Base-by-base conservation (phyloP, 1,140 invertebrate species). In the Cyclina sinensis region DNA sequence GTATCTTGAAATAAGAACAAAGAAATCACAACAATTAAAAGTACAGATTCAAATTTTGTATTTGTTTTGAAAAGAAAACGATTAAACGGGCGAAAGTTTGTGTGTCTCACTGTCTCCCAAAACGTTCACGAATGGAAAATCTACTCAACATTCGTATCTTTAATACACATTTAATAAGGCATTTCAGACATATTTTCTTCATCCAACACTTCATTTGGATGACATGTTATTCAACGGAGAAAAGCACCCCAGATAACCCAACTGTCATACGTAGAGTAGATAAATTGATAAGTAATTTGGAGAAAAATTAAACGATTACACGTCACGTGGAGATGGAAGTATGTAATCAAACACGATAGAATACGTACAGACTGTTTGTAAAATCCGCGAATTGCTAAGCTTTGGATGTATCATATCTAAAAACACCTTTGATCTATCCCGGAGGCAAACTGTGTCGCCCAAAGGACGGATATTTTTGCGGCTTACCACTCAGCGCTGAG, bases 161-260 rank as follows among this genome's bases (percentile, higher is more conserved):
- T 81, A 43, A 81, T 81, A 35, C 27, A 43, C 32, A n/a, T 43
- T 70, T 73, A 62, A 68, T 84, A 62, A 68, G 54, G 43, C 59
- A 73, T 84, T 73, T 43, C 24, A 73, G 21, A 70, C 65, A 70
- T 68, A 51, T 51, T 73, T 84, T 46, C 59, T 30, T 62, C 35
- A 81, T 62, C 79, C 57, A 39, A 27, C 37, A 43, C 79, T 62
- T 81, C n/a, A 81, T 43, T n/a, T 54, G 27, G 48, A 73, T 86
- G 83, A 74, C 70, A 86, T 73, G 46, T 57, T 46, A 86, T 76
- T 86, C 83, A 86, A 86, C 27, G 18, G 62, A 30, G 70, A 85
- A n/a, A 82, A 85, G 82, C 48, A 39, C 54, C 48, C 35, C 12
- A 70, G 82, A 86, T 86, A 86, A 86, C 70, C 11, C 11, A 51